Evolutionary conservation across 2,888 invertebrate species (phyloP), one percentile per base, ranked within the genome.

Genomic region (Lagria hirta): DNA sequence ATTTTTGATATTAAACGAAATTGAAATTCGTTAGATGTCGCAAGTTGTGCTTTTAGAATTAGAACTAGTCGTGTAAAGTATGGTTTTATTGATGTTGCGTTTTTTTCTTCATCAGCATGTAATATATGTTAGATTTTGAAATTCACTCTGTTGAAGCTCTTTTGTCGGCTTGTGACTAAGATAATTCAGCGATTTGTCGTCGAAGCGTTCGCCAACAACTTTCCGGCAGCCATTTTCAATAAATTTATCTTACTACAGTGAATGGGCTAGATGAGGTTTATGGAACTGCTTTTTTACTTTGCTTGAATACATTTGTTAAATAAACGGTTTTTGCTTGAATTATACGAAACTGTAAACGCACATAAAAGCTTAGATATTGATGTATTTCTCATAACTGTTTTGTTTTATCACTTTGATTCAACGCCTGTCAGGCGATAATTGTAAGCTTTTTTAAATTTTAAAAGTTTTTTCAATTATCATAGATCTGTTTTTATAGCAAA

Each of bases 131-230:
- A 20, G 41, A 24, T 41, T 41, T 41, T 32, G 32, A 41, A 32
- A 33, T 41, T 41, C 41, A 26, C 21, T 33, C 26, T 11, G 20
- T 29, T 18, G 29, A 22, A 27, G 38, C 38, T 45, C 60, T 52
- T 61, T 60, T 61, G 61, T 61, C 61, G 61, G 61, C 57, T 49
- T 41, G 44, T 49, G 41, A 38, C 45, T 43, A 53, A 45, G 57
- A 60, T 61, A 61, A 60, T 60, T 60, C 54, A 49, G 49, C 60
- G 51, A 61, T 60, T 61, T 61, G 61, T 57, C 57, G 54, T 52
- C 58, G 36, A 48, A 47, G 55, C 56, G 54, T 51, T 52, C 45
- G 46, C 54, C 50, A 45, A 55, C 57, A 55, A 55, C 51, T 54
- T 58, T 54, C 51, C 44, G 40, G 43, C 41, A 52, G 43, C 49